Base-by-base conservation (phyloP, 2,888 invertebrate species). In the Cerastis rubricosa region DNA sequence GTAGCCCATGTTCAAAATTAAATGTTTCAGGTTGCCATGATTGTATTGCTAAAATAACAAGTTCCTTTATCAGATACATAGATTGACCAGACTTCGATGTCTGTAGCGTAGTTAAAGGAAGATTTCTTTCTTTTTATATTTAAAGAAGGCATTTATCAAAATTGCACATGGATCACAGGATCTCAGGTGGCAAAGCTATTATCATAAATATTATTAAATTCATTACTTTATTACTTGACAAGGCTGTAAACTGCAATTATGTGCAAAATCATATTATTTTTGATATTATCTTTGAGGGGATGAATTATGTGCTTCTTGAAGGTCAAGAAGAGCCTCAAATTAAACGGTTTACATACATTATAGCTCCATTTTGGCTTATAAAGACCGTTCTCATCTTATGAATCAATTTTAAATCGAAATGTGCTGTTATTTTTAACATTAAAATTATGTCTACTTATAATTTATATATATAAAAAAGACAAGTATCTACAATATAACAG, bases 221-320 rank as follows among this genome's bases (percentile, higher is more conserved):
- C 81, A 85, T 84, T 74, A 84, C 81, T 86, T 81, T 81, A 86
- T 78, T 81, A 86, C 84, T 71, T 85, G 78, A 84, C 84, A 81
- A 70, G 85, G 64, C 22, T 74, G 85, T 85, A 85, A 85, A 81
- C 74, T 73, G 67, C 72, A 84, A 85, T 84, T 81, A 84, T 75
- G 49, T 81, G n/a, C 49, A 61, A 74, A 71, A 66, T 29, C 22
- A 67, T 74, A 74, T 59, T 63, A 77, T 81, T 78, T 75, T 74
- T 66, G 59, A 78, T 72, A 64, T 74, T 64, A 81, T 78, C 78
- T 83, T 71, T 71, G 40, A 22, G 25, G 45, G n/a, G 22, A 80
- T 73, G 59, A 83, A 68, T 73, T 59, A 75, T 83, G 67, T 0
- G 14, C 25, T 59, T 22, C 17, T 22, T 80, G 51, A 78, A 74